phyloP scores from a whole-genome alignment of 1,140 invertebrate genomes.

The Berghia stephanieae region DNA sequence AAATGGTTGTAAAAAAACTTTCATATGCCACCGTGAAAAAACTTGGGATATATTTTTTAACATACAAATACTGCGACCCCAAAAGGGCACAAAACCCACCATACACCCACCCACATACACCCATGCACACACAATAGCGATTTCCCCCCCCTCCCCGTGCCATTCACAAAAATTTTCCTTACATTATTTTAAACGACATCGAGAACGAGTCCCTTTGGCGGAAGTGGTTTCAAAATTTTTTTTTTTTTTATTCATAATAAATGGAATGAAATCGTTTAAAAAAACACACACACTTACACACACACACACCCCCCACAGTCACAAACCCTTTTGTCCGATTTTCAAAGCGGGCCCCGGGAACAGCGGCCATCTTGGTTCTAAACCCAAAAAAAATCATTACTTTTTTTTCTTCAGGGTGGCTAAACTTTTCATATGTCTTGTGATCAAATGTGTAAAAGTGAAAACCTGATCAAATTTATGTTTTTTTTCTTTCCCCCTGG shows the following conservation, averaged over 20 bases:
- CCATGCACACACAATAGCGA: not conserved
- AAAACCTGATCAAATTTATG: no score
- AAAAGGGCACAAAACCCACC: not conserved
- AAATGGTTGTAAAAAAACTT: no score
- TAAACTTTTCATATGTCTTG: not conserved
- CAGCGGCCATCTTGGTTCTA: no score
- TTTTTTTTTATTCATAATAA: not conserved
- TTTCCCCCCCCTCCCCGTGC: not conserved
- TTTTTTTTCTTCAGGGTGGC: no score
- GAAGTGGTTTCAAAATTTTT: not conserved
- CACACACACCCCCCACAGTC: no score
- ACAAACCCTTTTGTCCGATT: no score
- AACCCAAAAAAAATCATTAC: no score
- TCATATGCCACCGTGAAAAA: no score
- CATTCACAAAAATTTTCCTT: not conserved
- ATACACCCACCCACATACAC: not conserved
- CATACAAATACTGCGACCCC: not conserved
- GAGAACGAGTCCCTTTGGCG: not conserved
- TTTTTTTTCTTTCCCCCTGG: no score
- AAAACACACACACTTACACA: not conserved
- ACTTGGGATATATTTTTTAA: not conserved
- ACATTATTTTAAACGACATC: no score
- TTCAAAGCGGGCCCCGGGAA: no score
- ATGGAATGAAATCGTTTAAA: not conserved
- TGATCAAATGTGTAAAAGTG: no score